phyloP scores from a whole-genome alignment of 2,888 invertebrate genomes.

The Teleiodes luculella region DNA sequence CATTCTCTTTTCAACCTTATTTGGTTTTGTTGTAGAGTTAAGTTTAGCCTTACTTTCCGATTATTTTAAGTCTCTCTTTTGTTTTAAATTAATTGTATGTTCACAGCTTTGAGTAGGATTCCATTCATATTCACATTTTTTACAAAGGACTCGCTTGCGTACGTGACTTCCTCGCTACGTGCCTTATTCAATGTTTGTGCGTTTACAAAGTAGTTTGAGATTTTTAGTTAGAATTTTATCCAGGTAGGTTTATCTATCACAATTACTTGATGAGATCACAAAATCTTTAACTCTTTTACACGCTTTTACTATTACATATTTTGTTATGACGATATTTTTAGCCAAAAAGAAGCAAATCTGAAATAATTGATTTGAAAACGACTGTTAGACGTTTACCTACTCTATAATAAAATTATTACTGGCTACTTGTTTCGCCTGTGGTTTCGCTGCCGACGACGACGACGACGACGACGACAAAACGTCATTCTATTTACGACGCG shows the following conservation, averaged over 20 bases:
- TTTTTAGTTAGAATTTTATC: too few relatives aligned
- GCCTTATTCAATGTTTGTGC: background rate
- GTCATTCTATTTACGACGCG: constrained; percentile 60
- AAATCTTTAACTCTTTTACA: too few relatives aligned
- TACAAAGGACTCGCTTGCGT: background rate
- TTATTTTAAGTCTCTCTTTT: background rate
- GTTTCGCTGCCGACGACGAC: constrained; percentile 6
- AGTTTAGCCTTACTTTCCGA: background rate
- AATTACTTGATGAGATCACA: too few relatives aligned
- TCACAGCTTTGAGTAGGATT: constrained; percentile 23
- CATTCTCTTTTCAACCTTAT: constrained; percentile 11
- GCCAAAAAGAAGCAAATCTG: too few relatives aligned
- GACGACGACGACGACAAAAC: constrained; percentile 22
- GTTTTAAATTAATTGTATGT: constrained; percentile 19
- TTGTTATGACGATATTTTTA: too few relatives aligned
- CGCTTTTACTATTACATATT: too few relatives aligned
- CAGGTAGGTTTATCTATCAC: too few relatives aligned
- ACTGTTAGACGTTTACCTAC: too few relatives aligned
- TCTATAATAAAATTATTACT: too few relatives aligned
- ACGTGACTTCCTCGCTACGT: constrained; percentile 1
- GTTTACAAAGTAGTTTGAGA: background rate
- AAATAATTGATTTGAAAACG: too few relatives aligned
- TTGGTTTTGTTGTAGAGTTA: background rate
- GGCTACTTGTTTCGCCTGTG: too few relatives aligned
- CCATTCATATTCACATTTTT: constrained; percentile 17